Percentiles rank a stretch among this genome's conserved stretches.
These are phyloP conservation scores for Bombyx mandarina DNA, from an alignment of 1,140 invertebrate species.

Conservation along the genomic window DNA sequence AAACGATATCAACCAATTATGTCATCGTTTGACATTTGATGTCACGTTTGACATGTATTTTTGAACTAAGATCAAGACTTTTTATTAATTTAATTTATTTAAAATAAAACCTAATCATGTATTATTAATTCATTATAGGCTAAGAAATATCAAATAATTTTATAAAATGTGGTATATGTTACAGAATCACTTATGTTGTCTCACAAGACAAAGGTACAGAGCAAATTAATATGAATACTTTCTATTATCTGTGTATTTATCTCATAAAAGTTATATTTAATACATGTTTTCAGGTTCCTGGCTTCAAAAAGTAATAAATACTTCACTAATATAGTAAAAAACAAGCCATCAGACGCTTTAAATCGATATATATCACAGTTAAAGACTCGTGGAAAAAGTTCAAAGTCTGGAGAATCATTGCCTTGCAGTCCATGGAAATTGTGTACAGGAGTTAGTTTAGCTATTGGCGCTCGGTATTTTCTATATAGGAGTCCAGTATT, in stretches of 20 bases:
- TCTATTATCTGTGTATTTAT: not conserved
- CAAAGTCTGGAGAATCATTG: constrained; percentile 30
- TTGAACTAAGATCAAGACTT: constrained; percentile 10
- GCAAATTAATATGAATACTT: not conserved
- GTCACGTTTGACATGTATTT: too few relatives aligned
- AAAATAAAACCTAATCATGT: constrained; percentile 9
- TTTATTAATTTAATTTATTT: constrained; percentile 1
- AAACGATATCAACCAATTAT: too few relatives aligned
- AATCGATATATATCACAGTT: constrained; percentile 39
- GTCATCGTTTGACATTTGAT: too few relatives aligned
- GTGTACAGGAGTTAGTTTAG: constrained; percentile 55
- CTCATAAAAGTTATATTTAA: not conserved
- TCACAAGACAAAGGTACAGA: constrained; percentile 33
- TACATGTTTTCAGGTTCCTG: constrained; percentile 40
- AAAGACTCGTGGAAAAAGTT: constrained; percentile 34
- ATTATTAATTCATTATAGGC: constrained; percentile 9
- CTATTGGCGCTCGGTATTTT: constrained; percentile 39
- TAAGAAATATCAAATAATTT: constrained; percentile 4
- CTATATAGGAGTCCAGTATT: constrained; percentile 35
- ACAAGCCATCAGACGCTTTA: constrained; percentile 37
- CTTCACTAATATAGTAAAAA: constrained; percentile 42
- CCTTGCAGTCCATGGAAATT: constrained; percentile 56
- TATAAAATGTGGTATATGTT: constrained; percentile 40
- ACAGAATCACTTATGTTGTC: constrained; percentile 25
- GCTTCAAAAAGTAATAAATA: constrained; percentile 33